Evolutionary conservation across 92 coral and sea anemone species (phyloP).

Genomic region (Paramuricea clavata): DNA sequence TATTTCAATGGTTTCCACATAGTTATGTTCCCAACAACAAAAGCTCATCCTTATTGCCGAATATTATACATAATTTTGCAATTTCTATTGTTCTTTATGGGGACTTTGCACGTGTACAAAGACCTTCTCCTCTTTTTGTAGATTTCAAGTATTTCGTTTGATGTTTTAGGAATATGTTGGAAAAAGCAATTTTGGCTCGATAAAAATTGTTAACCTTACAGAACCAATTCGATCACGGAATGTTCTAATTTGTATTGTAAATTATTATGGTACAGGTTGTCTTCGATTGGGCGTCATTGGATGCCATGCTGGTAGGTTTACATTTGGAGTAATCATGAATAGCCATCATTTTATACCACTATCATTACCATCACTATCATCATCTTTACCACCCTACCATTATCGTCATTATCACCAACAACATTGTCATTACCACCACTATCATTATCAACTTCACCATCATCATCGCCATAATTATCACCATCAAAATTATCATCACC

Average conservation of each 20-base stretch:
- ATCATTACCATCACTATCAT: not conserved
- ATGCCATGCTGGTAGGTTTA: slow-evolving; percentile 18
- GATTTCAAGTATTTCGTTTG: too few species aligned
- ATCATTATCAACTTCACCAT: not conserved
- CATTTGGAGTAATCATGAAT: too few species aligned
- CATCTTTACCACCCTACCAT: not conserved
- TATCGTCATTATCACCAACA: not conserved
- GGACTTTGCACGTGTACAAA: too few species aligned
- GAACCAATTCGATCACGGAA: not conserved
- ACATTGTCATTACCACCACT: not conserved
- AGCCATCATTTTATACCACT: too few species aligned
- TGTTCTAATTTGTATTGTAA: not conserved
- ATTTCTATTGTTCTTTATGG: too few species aligned
- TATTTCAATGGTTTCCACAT: too few species aligned
- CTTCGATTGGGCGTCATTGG: not conserved
- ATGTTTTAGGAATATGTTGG: not conserved
- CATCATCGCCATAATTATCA: not conserved
- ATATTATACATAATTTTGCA: too few species aligned
- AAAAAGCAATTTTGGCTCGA: not conserved
- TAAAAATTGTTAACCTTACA: not conserved
- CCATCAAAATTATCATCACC: not conserved
- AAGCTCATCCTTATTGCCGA: too few species aligned
- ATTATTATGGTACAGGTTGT: not conserved
- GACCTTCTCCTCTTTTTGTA: not conserved
- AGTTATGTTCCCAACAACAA: too few species aligned